Percentiles rank a stretch among this genome's conserved stretches.
These are phyloP conservation scores for Heliangelus exortis DNA, from an alignment of 2,797 vertebrate species.

Conservation along the genomic window DNA sequence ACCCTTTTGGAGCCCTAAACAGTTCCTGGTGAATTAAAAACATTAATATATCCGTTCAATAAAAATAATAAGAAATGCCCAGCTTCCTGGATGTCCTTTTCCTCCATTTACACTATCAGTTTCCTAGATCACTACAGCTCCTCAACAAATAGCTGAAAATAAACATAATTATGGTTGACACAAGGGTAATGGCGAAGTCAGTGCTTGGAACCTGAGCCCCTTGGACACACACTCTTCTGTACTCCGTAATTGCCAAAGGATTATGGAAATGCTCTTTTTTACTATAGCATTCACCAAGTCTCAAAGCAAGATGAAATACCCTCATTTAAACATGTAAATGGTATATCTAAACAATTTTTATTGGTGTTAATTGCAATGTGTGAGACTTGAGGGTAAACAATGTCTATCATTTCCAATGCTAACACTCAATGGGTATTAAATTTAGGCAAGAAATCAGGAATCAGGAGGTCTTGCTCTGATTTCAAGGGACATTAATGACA, in stretches of 20 bases:
- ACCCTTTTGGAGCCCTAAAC: neutral
- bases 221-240: neutral
- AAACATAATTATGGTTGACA: neutral
- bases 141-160: neutral
- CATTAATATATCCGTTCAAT: neutral
- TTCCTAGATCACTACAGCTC: neutral
- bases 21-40: neutral
- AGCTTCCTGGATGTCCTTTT: neutral
- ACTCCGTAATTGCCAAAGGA: neutral
- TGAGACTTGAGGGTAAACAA: neutral
- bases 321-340: neutral
- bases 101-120: neutral
- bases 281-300: neutral
- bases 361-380: neutral
- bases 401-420: neutral
- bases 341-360: neutral
- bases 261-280: accelerated
- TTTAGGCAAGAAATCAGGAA: neutral
- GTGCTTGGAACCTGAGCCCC: neutral
- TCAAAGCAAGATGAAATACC: neutral
- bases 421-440: neutral
- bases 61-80: neutral
- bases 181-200: neutral
- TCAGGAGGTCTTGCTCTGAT: too few relatives aligned
- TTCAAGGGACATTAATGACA: too few relatives aligned